Conservation (phyloP, 2,888 invertebrate species). For the Melieria picta region DNA sequence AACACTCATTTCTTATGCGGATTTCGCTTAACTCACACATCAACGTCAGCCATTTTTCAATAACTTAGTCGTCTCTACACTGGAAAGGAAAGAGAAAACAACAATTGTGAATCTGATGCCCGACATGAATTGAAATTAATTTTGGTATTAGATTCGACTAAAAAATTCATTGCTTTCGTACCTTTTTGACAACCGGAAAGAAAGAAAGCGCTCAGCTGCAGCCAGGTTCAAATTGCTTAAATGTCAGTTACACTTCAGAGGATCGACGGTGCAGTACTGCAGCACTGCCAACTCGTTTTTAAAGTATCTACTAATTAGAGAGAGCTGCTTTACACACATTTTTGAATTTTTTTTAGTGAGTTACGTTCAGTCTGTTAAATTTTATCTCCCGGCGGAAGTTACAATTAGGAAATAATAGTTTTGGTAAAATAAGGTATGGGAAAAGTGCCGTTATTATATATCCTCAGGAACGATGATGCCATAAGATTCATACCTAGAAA, state of each 20-base stretch:
- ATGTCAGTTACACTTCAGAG: constrained; percentile 22
- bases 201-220: constrained; percentile 46
- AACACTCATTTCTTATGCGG: background rate
- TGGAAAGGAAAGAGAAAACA: constrained; percentile 52
- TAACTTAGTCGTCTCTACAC: constrained; percentile 57
- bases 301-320: background rate
- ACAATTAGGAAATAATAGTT: no score
- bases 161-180: constrained; percentile 52
- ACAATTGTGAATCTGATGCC: constrained; percentile 52
- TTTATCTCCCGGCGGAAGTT: no score
- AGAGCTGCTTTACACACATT: background rate
- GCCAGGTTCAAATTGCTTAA: constrained; percentile 34
- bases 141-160: constrained; percentile 46
- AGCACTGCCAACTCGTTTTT: background rate
- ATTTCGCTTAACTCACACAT: constrained; percentile 74
- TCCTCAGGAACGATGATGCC: no score
- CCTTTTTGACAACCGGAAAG: constrained; percentile 67
- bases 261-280: background rate
- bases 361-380: no score
- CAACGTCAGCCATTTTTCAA: constrained; percentile 81
- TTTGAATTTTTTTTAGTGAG: no score
- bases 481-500: no score
- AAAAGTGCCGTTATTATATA: no score
- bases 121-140: constrained; percentile 43
- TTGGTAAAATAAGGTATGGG: no score